Evolutionary conservation across 1,140 invertebrate genomes (phyloP).

Genomic region (Drosophila ogumai): DNA sequence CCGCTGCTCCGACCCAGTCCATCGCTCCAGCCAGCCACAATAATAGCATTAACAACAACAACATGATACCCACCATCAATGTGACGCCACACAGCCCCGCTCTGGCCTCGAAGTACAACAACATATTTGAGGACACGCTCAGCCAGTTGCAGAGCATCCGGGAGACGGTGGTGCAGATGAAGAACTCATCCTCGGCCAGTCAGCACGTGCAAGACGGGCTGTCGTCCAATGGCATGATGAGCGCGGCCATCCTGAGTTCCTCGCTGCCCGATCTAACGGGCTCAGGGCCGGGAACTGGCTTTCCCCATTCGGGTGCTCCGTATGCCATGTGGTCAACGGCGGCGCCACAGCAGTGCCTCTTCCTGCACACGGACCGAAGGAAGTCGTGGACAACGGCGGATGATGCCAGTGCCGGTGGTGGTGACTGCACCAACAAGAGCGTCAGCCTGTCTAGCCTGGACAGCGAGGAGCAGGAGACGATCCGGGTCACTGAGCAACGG

Average conservation of each 20-base stretch:
- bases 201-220: constrained; percentile 65
- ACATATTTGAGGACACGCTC: constrained; percentile 85
- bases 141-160: constrained; percentile 84
- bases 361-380: constrained; percentile 87
- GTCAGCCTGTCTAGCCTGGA: constrained; percentile 87
- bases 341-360: constrained; percentile 79
- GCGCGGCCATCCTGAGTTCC: constrained; percentile 85
- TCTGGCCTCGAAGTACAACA: constrained; percentile 85
- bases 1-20: constrained; percentile 1
- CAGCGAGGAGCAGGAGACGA: constrained; percentile 86
- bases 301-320: constrained; percentile 13
- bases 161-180: constrained; percentile 84
- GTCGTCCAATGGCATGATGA: constrained; percentile 57
- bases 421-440: constrained; percentile 82
- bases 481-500: constrained; percentile 82
- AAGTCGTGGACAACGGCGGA: constrained; percentile 94
- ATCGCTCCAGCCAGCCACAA: constrained; percentile 25
- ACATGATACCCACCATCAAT: constrained; percentile 92
- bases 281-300: constrained; percentile 24
- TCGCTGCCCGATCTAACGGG: constrained; percentile 85
- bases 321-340: constrained; percentile 72
- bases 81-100: constrained; percentile 93
- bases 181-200: constrained; percentile 71
- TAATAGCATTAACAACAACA: constrained; percentile 58
- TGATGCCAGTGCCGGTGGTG: constrained; percentile 84